These are phyloP conservation scores for Hippoglossus hippoglossus DNA, from an alignment of 2,797 vertebrate species.

Conservation along the genomic window DNA sequence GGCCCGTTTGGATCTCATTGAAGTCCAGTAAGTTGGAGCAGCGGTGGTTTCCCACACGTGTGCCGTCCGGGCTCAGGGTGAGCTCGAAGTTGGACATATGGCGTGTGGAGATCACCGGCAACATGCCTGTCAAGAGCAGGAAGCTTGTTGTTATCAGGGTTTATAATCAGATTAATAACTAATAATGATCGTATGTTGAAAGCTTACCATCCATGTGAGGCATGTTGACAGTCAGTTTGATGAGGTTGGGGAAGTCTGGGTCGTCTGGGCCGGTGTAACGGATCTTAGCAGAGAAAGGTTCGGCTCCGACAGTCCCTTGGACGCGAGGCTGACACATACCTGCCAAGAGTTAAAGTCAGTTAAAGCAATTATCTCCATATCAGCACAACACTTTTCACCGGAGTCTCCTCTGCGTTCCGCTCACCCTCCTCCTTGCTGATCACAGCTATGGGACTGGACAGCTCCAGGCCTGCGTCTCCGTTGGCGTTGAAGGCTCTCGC, in stretches of 20 bases:
- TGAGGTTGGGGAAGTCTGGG: slow-evolving; percentile 87
- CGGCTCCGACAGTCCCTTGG: slow-evolving; percentile 86
- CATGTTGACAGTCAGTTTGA: slow-evolving; percentile 88
- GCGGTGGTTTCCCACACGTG: slow-evolving; percentile 88
- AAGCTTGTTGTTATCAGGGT: not conserved
- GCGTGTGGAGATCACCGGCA: slow-evolving; percentile 88
- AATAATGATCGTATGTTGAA: not conserved
- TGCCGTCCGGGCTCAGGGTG: slow-evolving; percentile 87
- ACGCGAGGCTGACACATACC: slow-evolving; percentile 88
- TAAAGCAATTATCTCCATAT: not conserved
- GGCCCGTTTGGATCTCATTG: slow-evolving; percentile 88
- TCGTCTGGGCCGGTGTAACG: slow-evolving; percentile 87
- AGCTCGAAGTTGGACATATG: slow-evolving; percentile 90
- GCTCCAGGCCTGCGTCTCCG: slow-evolving; percentile 86
- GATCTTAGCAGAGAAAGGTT: slow-evolving; percentile 90
- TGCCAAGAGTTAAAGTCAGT: slow-evolving; percentile 47
- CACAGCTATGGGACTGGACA: slow-evolving; percentile 82
- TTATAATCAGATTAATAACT: not conserved
- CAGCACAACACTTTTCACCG: not conserved
- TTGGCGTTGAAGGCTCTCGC: slow-evolving; percentile 86
- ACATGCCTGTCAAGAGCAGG: slow-evolving; percentile 81
- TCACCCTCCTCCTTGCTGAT: slow-evolving; percentile 87
- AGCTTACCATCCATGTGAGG: slow-evolving; percentile 88
- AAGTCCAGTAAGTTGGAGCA: slow-evolving; percentile 91
- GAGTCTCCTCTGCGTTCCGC: slow-evolving; percentile 17